These are phyloP conservation scores for Sitobion miscanthi DNA, from an alignment of 1,140 invertebrate genomes.

Conservation along the genomic window DNA sequence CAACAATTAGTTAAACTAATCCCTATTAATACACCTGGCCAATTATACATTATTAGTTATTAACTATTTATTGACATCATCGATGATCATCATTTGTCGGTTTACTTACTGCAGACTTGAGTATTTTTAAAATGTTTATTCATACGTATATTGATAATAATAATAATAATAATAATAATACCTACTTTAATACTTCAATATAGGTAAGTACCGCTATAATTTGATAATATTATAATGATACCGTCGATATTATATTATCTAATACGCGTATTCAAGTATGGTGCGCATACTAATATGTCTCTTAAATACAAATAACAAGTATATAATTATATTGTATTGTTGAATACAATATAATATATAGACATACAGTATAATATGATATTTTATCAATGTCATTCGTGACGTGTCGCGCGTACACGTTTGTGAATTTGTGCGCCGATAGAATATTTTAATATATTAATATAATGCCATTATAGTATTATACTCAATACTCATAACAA, in stretches of 20 bases:
- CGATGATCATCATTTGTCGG: background rate
- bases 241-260: background rate
- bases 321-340: background rate
- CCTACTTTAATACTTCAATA: background rate
- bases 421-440: background rate
- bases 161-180: too few relatives aligned
- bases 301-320: background rate
- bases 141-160: background rate
- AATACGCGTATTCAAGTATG: background rate
- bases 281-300: background rate
- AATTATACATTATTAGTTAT: background rate
- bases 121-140: background rate
- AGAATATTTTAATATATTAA: conserved; percentile 20
- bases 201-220: background rate
- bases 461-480: conserved; percentile 14
- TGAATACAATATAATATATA: background rate
- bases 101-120: background rate
- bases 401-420: background rate
- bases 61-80: background rate
- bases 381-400: background rate
- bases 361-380: background rate
- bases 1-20: background rate
- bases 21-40: background rate
- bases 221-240: background rate
- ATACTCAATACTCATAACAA: background rate